Base-by-base conservation (phyloP, 35 echinoderm and acorn worm genomes). In the Stichopus chloronotus region DNA sequence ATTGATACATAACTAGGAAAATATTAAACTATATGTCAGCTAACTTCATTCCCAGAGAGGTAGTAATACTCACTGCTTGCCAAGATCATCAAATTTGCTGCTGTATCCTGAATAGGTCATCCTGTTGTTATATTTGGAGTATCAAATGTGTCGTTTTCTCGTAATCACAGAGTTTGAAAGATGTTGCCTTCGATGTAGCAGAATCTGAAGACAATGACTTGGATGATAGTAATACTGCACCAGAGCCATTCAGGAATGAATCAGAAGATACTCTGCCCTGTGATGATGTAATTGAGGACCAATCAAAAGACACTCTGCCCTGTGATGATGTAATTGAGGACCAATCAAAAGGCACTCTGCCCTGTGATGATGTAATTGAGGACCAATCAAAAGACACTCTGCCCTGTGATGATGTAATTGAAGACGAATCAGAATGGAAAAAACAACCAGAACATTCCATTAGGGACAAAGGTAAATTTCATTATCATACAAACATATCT, bases 201-300 rank as follows among this genome's bases (percentile, higher is more conserved):
- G 82, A 85, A 9, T 85, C 82, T 21, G 82, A 85, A n/a, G 55
- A 58, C 52, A 85, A 55, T 22, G 80, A 83, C 8, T 58, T 85
- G 19, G 55, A 58, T 2, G 52, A 85, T 4, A 85, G 53, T 58
- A 58, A 58, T 20, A 58, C 9, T 0, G 8, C 7, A 23, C 5
- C 7, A 58, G n/a, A 85, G 5, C 82, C 55, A 19, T 85, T 85
- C 58, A 7, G 8, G 17, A 23, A 85, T 58, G 82, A 85, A 58
- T 19, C 55, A 8, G 82, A 85, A 58, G 55, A 85, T 5, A 85
- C 55, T 58, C 55, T 85, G 17, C 82, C 82, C 12, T 58, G 82
- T 85, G 17, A 22, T 4, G 55, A 59, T 9, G 23, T 78, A 24
- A 12, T 20, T 43, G 30, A 43, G 30, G 30, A 43, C 30, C 61